Percentiles rank a stretch among this genome's conserved stretches.
Evolutionary conservation across 2,797 vertebrate genomes (phyloP).

Genomic region (Oreochromis mossambicus): DNA sequence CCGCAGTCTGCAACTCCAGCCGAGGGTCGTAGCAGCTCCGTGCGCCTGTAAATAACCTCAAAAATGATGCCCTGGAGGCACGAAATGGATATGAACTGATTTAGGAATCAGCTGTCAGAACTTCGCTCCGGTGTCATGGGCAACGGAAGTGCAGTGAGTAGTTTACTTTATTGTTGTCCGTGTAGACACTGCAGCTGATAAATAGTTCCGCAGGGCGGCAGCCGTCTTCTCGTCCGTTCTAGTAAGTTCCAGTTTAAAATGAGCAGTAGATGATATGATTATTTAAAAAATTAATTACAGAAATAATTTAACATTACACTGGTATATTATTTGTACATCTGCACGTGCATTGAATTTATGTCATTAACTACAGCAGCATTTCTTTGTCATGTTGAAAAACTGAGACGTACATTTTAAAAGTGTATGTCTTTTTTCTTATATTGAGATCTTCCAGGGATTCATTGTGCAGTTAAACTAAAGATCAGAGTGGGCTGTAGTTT

Average conservation of each 20-base stretch:
- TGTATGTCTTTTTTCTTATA: neutral
- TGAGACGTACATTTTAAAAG: neutral
- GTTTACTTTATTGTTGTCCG: constrained; percentile 51
- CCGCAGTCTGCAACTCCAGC: neutral
- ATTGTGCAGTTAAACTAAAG: neutral
- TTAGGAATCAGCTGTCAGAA: constrained; percentile 63
- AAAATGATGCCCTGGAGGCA: neutral
- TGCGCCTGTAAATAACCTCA: neutral
- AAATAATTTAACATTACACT: neutral
- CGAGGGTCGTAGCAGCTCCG: neutral
- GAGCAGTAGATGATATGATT: neutral
- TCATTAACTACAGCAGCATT: neutral
- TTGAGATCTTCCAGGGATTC: neutral
- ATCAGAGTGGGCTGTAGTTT: neutral
- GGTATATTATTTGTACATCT: neutral
- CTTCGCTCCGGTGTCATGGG: constrained; percentile 66
- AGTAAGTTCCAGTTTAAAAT: neutral
- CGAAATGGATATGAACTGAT: constrained; percentile 3
- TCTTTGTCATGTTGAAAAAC: neutral
- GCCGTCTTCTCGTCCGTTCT: neutral
- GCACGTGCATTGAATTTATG: neutral
- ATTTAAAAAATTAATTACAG: too few relatives aligned
- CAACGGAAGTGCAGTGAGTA: constrained; percentile 55
- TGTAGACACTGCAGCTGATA: neutral
- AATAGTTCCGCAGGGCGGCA: constrained; percentile 37